Evolutionary conservation across 2,888 invertebrate species (phyloP).

Genomic region (Drosophila bunnanda): DNA sequence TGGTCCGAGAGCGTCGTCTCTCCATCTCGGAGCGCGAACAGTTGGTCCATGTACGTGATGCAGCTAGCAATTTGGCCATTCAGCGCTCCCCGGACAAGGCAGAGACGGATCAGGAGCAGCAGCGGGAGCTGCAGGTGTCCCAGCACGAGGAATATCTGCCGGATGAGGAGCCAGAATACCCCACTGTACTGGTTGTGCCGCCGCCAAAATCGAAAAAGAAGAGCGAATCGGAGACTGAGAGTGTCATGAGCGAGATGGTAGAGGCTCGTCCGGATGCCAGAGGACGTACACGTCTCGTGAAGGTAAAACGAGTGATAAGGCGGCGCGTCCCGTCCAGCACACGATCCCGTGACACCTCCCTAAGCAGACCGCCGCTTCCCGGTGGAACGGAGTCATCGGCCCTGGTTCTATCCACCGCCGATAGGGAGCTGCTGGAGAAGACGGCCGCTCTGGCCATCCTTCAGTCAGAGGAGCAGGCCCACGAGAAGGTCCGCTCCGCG

Average conservation of each 20-base stretch:
- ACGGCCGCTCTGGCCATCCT: constrained; percentile 82
- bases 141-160: constrained; percentile 24
- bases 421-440: constrained; percentile 59
- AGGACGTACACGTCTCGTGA: constrained; percentile 82
- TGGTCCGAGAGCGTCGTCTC: constrained; percentile 75
- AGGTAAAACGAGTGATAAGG: constrained; percentile 82
- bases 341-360: constrained; percentile 82
- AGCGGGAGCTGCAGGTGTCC: constrained; percentile 20
- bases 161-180: constrained; percentile 59
- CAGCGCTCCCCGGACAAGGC: constrained; percentile 50
- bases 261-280: constrained; percentile 82
- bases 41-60: constrained; percentile 79
- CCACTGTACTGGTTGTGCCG: constrained; percentile 53
- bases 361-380: constrained; percentile 59
- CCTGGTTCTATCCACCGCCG: constrained; percentile 52
- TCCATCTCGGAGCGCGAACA: constrained; percentile 83
- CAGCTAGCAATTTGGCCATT: constrained; percentile 74
- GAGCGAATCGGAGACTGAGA: constrained; percentile 54
- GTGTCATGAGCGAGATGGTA: constrained; percentile 74
- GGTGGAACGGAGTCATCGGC: constrained; percentile 48
- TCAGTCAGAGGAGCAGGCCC: constrained; percentile 86
- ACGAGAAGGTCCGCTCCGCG: constrained; percentile 88
- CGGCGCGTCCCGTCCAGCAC: constrained; percentile 82
- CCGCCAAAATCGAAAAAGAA: constrained; percentile 51
- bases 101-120: constrained; percentile 24